phyloP scores from a whole-genome alignment of 2,797 vertebrate species.

The Loris lydekkerianus region DNA sequence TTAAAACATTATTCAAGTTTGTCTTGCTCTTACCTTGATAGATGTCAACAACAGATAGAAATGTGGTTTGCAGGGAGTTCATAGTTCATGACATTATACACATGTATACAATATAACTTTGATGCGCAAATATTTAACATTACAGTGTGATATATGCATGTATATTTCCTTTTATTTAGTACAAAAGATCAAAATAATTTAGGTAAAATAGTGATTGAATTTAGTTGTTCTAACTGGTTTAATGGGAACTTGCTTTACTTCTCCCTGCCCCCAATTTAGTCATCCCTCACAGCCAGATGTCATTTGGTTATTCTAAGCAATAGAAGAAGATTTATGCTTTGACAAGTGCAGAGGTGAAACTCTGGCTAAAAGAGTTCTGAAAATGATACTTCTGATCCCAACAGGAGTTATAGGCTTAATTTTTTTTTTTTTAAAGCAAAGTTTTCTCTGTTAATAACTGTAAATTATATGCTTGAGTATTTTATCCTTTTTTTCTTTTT shows the following conservation, averaged over 20 bases:
- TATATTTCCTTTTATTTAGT: not conserved
- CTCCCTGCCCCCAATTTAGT: not conserved
- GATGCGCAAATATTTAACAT: not conserved
- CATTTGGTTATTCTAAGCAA: constrained; percentile 85
- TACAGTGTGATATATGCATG: not conserved
- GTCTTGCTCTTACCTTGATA: not conserved
- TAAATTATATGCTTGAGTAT: constrained; percentile 85
- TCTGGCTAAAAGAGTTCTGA: constrained; percentile 86
- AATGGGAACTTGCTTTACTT: constrained; percentile 64
- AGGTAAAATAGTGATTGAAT: not conserved
- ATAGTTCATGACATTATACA: not conserved
- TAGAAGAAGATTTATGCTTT: constrained; percentile 88
- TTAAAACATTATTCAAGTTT: not conserved
- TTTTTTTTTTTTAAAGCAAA: constrained; percentile 57
- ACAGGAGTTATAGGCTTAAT: constrained; percentile 84
- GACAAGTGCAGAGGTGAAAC: constrained; percentile 87
- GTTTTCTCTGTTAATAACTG: constrained; percentile 83
- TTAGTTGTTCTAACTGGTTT: constrained; percentile 62
- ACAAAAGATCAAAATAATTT: constrained; percentile 44
- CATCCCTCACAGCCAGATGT: constrained; percentile 80
- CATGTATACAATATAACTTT: not conserved
- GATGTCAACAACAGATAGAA: not conserved
- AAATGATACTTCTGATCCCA: constrained; percentile 89
- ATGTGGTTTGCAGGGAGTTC: not conserved
- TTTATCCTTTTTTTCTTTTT: constrained; percentile 74